Conservation (phyloP, 2,888 invertebrate species). For the Aspidapion aeneum region DNA sequence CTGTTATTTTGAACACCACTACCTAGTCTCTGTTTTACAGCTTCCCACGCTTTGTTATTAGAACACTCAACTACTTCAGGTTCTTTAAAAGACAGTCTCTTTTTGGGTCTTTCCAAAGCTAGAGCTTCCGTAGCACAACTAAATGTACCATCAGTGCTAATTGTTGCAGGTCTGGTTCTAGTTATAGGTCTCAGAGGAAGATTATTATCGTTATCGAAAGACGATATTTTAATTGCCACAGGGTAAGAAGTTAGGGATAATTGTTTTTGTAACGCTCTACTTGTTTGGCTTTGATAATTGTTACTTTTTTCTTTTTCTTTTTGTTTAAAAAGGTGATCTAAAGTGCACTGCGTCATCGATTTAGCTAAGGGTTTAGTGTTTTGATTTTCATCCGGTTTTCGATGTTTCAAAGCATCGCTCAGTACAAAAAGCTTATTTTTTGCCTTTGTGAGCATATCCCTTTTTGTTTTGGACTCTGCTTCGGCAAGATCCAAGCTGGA, state of each 20-base stretch:
- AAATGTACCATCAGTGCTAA: conserved; percentile 35
- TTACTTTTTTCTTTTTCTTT: conserved; percentile 44
- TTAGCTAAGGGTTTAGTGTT: conserved; percentile 42
- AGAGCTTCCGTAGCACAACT: conserved; percentile 43
- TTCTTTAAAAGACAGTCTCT: conserved; percentile 84
- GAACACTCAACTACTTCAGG: conserved; percentile 58
- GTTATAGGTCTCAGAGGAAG: conserved; percentile 30
- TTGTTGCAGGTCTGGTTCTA: conserved; percentile 40
- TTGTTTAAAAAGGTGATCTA: conserved; percentile 49
- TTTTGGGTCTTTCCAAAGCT: conserved; percentile 64
- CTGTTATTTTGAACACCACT: background rate
- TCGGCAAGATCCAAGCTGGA: conserved; percentile 47
- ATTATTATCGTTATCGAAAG: conserved; percentile 29
- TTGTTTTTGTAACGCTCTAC: conserved; percentile 40
- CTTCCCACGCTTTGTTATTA: conserved; percentile 4
- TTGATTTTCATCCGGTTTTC: conserved; percentile 36
- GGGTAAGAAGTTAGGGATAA: conserved; percentile 45
- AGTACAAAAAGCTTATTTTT: conserved; percentile 41
- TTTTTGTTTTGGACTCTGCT: conserved; percentile 45
- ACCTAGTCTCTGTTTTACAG: conserved; percentile 1
- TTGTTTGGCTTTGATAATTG: conserved; percentile 21
- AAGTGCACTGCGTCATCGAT: conserved; percentile 47
- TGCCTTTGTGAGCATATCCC: conserved; percentile 46
- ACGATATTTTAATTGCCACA: conserved; percentile 39
- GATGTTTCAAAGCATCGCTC: conserved; percentile 49